Conservation (phyloP, 2,888 invertebrate genomes). For the Drosophila lutescens region DNA sequence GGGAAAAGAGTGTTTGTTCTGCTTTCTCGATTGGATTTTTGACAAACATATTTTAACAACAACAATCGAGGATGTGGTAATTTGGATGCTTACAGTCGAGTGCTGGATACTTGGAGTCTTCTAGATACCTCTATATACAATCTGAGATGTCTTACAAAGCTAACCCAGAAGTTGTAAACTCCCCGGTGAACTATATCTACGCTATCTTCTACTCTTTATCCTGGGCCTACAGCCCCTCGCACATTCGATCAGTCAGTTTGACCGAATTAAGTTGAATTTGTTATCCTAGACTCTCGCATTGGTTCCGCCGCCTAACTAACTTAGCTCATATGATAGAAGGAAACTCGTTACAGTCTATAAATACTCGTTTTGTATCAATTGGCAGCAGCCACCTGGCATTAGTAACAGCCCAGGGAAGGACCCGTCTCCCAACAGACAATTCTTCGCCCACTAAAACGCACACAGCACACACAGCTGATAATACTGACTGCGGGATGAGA, state of each 20-base stretch:
- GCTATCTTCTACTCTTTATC: constrained; percentile 50
- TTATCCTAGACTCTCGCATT: constrained; percentile 41
- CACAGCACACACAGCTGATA: constrained; percentile 49
- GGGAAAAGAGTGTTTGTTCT: constrained; percentile 2
- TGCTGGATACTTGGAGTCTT: constrained; percentile 7
- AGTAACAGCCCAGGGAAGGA: constrained; percentile 12
- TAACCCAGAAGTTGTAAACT: constrained; percentile 18
- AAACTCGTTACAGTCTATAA: constrained; percentile 78
- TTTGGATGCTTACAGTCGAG: not conserved
- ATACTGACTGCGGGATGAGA: constrained; percentile 16
- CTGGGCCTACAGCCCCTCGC: constrained; percentile 19
- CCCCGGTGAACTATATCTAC: constrained; percentile 25
- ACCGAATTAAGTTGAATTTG: constrained; percentile 14
- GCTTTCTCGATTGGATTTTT: constrained; percentile 1
- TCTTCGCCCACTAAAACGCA: constrained; percentile 60
- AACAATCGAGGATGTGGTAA: constrained; percentile 13
- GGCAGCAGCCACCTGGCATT: constrained; percentile 11
- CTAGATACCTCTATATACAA: constrained; percentile 18
- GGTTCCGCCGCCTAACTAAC: constrained; percentile 60
- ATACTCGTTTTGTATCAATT: constrained; percentile 59
- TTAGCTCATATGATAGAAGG: constrained; percentile 60
- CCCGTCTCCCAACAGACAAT: constrained; percentile 3
- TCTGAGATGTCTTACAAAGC: constrained; percentile 20
- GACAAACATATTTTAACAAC: constrained; percentile 16
- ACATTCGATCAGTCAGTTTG: constrained; percentile 1